Evolutionary conservation across 2,888 invertebrate species (phyloP).

Genomic region (Oscheius sp.): DNA sequence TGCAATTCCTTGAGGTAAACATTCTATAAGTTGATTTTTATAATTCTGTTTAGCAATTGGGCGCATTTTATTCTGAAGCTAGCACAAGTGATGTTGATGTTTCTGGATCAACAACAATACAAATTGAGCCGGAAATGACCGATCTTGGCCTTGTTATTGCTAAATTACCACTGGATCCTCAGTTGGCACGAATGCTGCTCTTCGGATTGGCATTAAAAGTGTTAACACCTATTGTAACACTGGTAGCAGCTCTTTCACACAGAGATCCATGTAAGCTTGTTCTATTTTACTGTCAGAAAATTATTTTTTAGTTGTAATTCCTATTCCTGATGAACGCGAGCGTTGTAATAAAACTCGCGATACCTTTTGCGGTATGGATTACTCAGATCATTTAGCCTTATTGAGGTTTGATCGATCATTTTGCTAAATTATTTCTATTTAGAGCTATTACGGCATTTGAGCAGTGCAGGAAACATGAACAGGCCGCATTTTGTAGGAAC

Average conservation of each 20-base stretch:
- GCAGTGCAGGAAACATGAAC: neutral
- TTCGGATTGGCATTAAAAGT: slow-evolving; percentile 91
- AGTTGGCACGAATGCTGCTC: slow-evolving; percentile 86
- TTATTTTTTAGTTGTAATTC: slow-evolving; percentile 73
- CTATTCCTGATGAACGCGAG: slow-evolving; percentile 43
- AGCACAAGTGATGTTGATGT: slow-evolving; percentile 31
- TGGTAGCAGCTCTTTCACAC: slow-evolving; percentile 87
- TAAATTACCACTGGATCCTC: slow-evolving; percentile 91
- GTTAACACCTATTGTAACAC: slow-evolving; percentile 89
- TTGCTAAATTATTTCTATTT: neutral
- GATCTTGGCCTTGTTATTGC: slow-evolving; percentile 80
- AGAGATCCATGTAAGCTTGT: slow-evolving; percentile 78
- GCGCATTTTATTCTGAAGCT: slow-evolving; percentile 60
- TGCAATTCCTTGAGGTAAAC: slow-evolving; percentile 77
- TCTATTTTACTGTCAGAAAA: neutral
- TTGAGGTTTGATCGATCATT: slow-evolving; percentile 76
- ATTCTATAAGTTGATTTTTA: neutral
- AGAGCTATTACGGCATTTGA: slow-evolving; percentile 41
- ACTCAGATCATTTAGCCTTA: slow-evolving; percentile 90
- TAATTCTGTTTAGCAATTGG: slow-evolving; percentile 56
- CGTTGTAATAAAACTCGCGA: slow-evolving; percentile 79
- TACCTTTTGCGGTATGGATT: slow-evolving; percentile 82
- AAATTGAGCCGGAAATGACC: slow-evolving; percentile 63
- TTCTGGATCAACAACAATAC: neutral
- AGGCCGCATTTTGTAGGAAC: slow-evolving; percentile 78